Evolutionary conservation across 2,113 vertebrate species (phyloP).

Genomic region (Cyprinodon tularosa): DNA sequence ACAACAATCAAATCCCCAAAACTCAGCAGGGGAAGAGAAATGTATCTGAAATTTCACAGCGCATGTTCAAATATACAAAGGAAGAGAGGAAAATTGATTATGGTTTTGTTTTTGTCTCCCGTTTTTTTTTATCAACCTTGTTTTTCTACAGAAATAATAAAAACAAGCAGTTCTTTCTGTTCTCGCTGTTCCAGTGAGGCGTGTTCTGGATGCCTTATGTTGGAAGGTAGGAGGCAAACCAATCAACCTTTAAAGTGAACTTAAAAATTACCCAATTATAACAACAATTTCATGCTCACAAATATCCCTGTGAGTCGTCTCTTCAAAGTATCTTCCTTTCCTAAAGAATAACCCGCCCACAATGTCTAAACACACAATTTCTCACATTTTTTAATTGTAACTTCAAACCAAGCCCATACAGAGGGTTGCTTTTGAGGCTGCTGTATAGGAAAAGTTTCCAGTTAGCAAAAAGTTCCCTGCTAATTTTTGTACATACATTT

Average conservation of each 20-base stretch:
- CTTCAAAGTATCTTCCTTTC: not conserved
- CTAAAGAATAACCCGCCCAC: not conserved
- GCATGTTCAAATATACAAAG: not conserved
- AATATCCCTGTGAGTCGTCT: slow-evolving; percentile 28
- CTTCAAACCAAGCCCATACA: not conserved
- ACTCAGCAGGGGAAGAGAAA: not conserved
- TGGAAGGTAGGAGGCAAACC: slow-evolving; percentile 11
- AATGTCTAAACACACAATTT: not conserved
- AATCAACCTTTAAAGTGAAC: slow-evolving; percentile 9
- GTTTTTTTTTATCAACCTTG: not conserved
- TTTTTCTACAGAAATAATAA: not conserved
- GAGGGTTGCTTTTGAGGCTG: too few relatives aligned
- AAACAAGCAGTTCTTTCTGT: not conserved
- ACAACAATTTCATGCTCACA: slow-evolving; percentile 45
- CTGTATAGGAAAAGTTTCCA: too few relatives aligned
- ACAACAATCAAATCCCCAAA: not conserved
- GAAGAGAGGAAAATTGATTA: not conserved
- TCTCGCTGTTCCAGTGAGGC: not conserved
- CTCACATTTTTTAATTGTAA: not conserved
- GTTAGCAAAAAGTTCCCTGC: too few relatives aligned
- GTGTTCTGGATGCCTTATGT: not conserved
- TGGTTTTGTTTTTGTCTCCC: not conserved
- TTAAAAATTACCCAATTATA: slow-evolving; percentile 49
- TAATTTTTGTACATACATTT: too few relatives aligned
- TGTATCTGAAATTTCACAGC: not conserved